Conservation (phyloP, 2,113 vertebrate genomes). For the Potamarius usumacintae region DNA sequence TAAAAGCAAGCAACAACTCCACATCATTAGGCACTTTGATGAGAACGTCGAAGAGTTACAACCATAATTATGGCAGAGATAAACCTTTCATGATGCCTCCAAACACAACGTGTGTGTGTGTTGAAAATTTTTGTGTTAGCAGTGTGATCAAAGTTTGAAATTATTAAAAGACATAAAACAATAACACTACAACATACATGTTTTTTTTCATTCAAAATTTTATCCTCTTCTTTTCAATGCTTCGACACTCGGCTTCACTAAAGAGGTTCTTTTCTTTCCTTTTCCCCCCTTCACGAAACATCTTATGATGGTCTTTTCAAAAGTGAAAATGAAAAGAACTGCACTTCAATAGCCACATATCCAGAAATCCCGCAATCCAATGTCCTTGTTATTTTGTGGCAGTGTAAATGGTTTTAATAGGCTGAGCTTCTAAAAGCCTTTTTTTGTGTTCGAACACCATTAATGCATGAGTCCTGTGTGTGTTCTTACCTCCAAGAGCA, state of each 20-base stretch:
- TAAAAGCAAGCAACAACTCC: constrained; percentile 52
- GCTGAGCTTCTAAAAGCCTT: constrained; percentile 14
- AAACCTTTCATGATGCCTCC: constrained; percentile 43
- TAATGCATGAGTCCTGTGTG: not conserved
- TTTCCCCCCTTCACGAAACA: not conserved
- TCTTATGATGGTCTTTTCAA: constrained; percentile 3
- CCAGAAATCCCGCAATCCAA: not conserved
- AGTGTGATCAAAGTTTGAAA: not conserved
- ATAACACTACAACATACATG: not conserved
- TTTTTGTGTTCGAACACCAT: not conserved
- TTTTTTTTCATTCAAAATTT: not conserved
- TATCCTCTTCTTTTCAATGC: too few relatives aligned
- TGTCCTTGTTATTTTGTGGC: not conserved
- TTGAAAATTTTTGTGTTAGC: constrained; percentile 5
- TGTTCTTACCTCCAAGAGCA: not conserved
- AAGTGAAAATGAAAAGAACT: not conserved
- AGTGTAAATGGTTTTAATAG: constrained; percentile 6
- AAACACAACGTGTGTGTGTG: not conserved
- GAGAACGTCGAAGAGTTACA: constrained; percentile 38
- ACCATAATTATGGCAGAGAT: constrained; percentile 51
- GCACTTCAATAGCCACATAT: not conserved
- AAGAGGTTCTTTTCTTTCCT: not conserved
- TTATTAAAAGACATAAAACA: not conserved
- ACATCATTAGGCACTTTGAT: constrained; percentile 60
- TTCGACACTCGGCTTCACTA: not conserved